Evolutionary conservation across 2,888 invertebrate species (phyloP).

Genomic region (Azorinus chamasolen): DNA sequence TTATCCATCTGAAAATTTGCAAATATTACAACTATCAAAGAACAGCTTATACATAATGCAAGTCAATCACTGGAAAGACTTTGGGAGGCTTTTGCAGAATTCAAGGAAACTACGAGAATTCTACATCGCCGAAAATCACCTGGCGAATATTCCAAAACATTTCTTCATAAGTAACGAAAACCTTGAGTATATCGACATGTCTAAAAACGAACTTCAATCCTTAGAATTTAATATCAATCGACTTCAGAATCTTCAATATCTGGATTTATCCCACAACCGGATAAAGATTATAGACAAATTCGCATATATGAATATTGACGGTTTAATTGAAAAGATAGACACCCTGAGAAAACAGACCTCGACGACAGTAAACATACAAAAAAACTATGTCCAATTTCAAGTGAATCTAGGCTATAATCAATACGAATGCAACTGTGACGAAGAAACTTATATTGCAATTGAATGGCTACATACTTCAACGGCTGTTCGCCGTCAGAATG

Average conservation of each 20-base stretch:
- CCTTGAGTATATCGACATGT: slow-evolving; percentile 6
- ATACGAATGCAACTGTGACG: slow-evolving; percentile 14
- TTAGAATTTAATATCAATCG: slow-evolving; percentile 14
- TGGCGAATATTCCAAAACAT: slow-evolving; percentile 2
- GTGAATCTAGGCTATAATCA: slow-evolving; percentile 8
- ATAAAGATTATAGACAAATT: background rate
- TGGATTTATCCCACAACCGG: slow-evolving; percentile 15
- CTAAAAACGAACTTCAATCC: background rate
- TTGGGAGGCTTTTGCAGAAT: background rate
- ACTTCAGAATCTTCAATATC: slow-evolving; percentile 1
- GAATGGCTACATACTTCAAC: slow-evolving; percentile 9
- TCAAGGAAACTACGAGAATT: slow-evolving; percentile 1
- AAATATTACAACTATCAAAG: slow-evolving; percentile 12
- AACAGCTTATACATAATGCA: slow-evolving; percentile 15
- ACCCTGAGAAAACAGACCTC: too few species aligned
- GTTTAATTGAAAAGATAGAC: too few species aligned
- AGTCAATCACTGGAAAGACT: background rate
- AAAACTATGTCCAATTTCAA: background rate
- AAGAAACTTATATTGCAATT: background rate
- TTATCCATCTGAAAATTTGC: background rate
- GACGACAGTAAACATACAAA: too few species aligned
- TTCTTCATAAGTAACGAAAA: slow-evolving; percentile 12
- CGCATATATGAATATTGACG: background rate
- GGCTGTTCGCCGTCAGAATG: background rate
- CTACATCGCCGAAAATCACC: slow-evolving; percentile 9